These are phyloP conservation scores for Polydrusus cervinus DNA, from an alignment of 2,888 invertebrate genomes.

Conservation along the genomic window DNA sequence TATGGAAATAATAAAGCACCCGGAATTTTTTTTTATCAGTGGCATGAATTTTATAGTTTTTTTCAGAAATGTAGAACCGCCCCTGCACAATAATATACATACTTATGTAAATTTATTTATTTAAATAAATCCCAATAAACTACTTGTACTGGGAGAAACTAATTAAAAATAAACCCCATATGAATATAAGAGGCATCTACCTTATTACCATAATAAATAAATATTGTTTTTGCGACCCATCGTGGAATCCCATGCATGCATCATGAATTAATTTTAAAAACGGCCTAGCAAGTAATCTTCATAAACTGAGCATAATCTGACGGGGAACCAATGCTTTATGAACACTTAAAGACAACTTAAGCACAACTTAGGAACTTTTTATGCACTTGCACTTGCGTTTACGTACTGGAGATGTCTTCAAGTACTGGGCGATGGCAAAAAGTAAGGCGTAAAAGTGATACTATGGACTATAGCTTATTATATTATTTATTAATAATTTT, in stretches of 20 bases:
- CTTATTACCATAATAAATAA: conserved; percentile 22
- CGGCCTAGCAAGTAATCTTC: conserved; percentile 34
- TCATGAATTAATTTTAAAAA: conserved; percentile 24
- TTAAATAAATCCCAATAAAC: background rate
- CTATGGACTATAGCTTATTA: too few species aligned
- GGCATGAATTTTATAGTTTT: too few species aligned
- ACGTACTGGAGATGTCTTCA: conserved; percentile 1
- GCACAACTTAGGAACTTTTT: conserved; percentile 64
- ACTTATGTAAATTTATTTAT: too few species aligned
- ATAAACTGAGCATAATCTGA: conserved; percentile 59
- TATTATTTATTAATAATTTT: too few species aligned
- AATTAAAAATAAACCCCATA: background rate
- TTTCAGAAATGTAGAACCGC: too few species aligned
- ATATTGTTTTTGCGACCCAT: conserved; percentile 25
- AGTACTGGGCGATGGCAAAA: conserved; percentile 16
- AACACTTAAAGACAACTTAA: conserved; percentile 62
- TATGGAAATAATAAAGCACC: too few species aligned
- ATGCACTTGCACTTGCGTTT: conserved; percentile 48
- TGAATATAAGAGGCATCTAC: background rate
- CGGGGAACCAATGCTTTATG: conserved; percentile 62
- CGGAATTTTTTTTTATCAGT: too few species aligned
- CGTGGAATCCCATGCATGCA: conserved; percentile 11
- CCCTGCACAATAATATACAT: too few species aligned
- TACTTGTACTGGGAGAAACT: background rate
- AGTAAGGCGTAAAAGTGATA: background rate